These are phyloP conservation scores for Norana najaformis DNA, from an alignment of 2,888 invertebrate genomes.

Conservation along the genomic window DNA sequence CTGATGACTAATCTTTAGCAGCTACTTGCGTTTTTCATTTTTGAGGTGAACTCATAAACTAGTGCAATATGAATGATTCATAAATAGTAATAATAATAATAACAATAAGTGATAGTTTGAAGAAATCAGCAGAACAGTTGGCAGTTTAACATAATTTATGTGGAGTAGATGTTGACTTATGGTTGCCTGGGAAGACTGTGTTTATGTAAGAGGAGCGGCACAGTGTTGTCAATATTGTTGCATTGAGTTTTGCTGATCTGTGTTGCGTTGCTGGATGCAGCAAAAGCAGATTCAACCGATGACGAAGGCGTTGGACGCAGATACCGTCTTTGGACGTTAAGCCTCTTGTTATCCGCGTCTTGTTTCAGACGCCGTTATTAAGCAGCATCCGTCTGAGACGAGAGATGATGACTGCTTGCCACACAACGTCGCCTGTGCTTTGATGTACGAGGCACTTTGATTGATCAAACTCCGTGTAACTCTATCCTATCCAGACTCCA, in stretches of 20 bases:
- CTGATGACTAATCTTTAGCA: no score
- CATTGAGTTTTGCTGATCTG: neutral
- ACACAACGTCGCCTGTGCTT: neutral
- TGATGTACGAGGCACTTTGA: neutral
- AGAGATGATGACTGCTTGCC: neutral
- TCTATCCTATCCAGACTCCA: no score
- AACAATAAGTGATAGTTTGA: no score
- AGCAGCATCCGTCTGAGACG: neutral
- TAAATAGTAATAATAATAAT: no score
- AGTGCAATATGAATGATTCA: no score
- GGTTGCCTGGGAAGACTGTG: neutral
- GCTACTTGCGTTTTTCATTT: no score
- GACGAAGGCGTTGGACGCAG: neutral
- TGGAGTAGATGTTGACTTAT: neutral
- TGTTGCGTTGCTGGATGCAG: neutral
- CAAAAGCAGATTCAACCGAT: neutral
- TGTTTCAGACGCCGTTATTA: neutral
- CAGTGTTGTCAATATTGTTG: neutral
- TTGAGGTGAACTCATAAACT: no score
- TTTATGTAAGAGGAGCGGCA: neutral
- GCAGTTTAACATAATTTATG: neutral
- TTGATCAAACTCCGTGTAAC: neutral
- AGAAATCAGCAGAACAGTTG: neutral
- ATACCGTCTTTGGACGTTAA: neutral
- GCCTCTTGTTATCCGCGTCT: neutral